phyloP scores from a whole-genome alignment of 2,888 invertebrate genomes.

The Rugalucina vietnamica region DNA sequence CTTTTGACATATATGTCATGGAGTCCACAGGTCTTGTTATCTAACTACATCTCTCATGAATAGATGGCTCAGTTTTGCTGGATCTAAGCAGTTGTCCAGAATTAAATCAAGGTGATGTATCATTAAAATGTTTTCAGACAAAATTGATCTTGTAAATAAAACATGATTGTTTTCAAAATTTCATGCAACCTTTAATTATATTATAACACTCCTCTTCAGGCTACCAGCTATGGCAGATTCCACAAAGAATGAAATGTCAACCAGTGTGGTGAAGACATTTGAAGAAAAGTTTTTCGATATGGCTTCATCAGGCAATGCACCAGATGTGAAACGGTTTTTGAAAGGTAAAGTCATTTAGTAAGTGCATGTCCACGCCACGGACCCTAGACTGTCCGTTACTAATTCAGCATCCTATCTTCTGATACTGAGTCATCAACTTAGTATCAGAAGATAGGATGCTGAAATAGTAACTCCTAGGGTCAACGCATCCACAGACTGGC shows the following conservation, averaged over 20 bases:
- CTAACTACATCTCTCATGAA: background rate
- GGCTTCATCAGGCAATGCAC: slow-evolving; percentile 70
- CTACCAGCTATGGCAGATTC: background rate
- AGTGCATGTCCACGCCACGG: too few species aligned
- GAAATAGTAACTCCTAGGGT: too few species aligned
- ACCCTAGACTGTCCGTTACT: too few species aligned
- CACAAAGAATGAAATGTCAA: background rate
- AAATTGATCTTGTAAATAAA: too few species aligned
- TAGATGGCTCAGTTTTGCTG: background rate
- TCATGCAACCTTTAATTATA: too few species aligned
- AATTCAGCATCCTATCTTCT: too few species aligned
- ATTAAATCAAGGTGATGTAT: background rate
- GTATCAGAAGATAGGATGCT: too few species aligned
- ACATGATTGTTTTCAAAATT: too few species aligned
- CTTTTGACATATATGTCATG: background rate
- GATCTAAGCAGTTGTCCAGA: background rate
- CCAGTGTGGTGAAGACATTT: slow-evolving; percentile 56
- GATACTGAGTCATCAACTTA: too few species aligned
- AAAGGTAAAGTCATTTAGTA: slow-evolving; percentile 61
- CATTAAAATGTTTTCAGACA: too few species aligned
- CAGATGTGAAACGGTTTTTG: slow-evolving; percentile 67
- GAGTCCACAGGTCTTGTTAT: background rate
- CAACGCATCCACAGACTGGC: too few species aligned
- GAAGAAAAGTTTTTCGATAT: slow-evolving; percentile 69
- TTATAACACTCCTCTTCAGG: too few species aligned